Base-by-base conservation (phyloP, 2,888 invertebrate species). In the Leptothorax acervorum region DNA sequence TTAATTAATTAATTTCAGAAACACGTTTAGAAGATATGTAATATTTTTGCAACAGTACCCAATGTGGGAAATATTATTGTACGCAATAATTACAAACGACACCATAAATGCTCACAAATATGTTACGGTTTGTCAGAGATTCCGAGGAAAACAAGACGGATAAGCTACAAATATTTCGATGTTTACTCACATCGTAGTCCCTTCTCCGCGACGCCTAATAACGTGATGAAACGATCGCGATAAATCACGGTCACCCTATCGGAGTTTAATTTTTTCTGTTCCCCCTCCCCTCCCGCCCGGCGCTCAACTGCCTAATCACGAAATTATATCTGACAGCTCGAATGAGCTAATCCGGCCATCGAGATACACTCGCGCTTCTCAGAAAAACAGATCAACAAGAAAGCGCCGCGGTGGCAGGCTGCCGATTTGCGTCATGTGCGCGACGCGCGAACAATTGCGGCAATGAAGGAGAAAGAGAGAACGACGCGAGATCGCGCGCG, bases 311-410 rank as follows among this genome's bases (percentile, higher is more conserved):
- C 15, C 23, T 70, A 63, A 85, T 87, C 73, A 12, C 60, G 65
- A 85, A 84, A 63, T 85, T 83, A 75, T 87, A 87, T 87, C 85
- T 86, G 79, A 84, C 82, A 78, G 48, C 18, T 31, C 71, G 73
- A 51, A 35, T 75, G 73, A 86, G 86, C 82, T 88, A 86, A 87
- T 87, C 85, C 63, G 60, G 23, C n/a, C 53, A 82, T 82, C 74
- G 70, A 83, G 81, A 79, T 82, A 85, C 51, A 79, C 48, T 68
- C 51, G 39, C 39, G 79, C 11, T 88, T 87, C 88, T 70, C 71
- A 74, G 87, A 87, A 87, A 87, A 84, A 85, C 85, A 79, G 73
- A 84, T 82, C 66, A 79, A 84, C 88, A 86, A 86, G 85, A 88
- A 45, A 86, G 84, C 70, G n/a, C 35, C 60, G 31, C 42, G 75